phyloP scores from a whole-genome alignment of 2,113 vertebrate genomes.

The Heterotilapia buettikoferi region DNA sequence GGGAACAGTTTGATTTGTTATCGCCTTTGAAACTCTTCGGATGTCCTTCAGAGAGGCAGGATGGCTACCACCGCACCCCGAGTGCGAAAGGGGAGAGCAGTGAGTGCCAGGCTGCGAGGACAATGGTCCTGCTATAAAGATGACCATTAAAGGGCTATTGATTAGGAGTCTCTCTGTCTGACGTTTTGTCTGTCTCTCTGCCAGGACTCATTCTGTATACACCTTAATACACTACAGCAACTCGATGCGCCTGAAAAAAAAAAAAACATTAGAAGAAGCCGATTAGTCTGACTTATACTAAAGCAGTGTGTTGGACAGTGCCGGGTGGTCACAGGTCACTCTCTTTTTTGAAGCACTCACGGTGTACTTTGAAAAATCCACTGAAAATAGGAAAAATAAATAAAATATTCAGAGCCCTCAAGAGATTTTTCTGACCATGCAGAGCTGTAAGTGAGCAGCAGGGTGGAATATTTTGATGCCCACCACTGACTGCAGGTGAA shows the following conservation, averaged over 20 bases:
- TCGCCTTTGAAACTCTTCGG: conserved; percentile 90
- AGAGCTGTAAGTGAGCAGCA: conserved; percentile 18
- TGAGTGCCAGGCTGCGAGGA: conserved; percentile 32
- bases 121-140: conserved; percentile 27
- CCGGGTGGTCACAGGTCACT: background rate
- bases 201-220: background rate
- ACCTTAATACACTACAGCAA: background rate
- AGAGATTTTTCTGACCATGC: background rate
- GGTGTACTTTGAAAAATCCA: background rate
- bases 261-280: background rate
- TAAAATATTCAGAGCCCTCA: background rate
- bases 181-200: conserved; percentile 31
- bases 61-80: conserved; percentile 47
- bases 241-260: background rate
- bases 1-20: conserved; percentile 95
- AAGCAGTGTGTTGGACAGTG: background rate
- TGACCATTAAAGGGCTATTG: conserved; percentile 41
- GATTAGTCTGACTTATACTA: background rate
- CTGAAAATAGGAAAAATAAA: background rate
- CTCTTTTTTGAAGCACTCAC: background rate
- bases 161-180: conserved; percentile 42
- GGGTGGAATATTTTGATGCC: conserved; percentile 7
- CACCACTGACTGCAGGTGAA: conserved; percentile 26
- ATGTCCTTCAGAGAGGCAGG: conserved; percentile 86
- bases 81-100: conserved; percentile 50